Percentiles rank a stretch among this genome's conserved stretches.
Evolutionary conservation across 2,113 vertebrate species (phyloP).

Genomic region (Capreolus pygargus): DNA sequence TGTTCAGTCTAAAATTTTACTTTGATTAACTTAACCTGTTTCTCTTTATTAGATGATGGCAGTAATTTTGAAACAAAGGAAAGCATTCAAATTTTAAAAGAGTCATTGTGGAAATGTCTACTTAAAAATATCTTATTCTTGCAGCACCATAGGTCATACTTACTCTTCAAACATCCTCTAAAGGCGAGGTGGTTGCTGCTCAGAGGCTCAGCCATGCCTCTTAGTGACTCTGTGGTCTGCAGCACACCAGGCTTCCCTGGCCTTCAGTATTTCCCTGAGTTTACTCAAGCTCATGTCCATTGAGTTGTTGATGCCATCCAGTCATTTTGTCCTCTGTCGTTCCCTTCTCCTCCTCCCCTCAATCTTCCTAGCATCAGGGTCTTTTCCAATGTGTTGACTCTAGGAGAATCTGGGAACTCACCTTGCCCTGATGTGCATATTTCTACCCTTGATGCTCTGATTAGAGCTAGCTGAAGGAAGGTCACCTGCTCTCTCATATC

Average conservation of each 20-base stretch:
- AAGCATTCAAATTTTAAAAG: background rate
- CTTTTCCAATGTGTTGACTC: background rate
- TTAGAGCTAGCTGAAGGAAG: background rate
- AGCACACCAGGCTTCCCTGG: background rate
- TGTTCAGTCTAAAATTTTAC: background rate
- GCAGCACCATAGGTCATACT: background rate
- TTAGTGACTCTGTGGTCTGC: background rate
- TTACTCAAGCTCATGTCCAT: background rate
- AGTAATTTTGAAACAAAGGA: conserved; percentile 40
- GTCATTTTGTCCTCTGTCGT: background rate
- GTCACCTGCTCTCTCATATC: background rate
- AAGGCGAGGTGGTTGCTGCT: background rate
- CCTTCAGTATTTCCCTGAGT: background rate
- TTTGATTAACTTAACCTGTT: conserved; percentile 36
- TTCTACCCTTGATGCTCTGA: background rate
- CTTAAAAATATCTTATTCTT: background rate
- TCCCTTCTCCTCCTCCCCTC: background rate
- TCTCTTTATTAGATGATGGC: background rate
- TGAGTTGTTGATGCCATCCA: background rate
- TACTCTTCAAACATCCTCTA: background rate
- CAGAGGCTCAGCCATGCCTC: background rate
- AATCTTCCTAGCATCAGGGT: background rate
- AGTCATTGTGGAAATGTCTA: background rate
- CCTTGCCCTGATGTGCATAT: background rate
- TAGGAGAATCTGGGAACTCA: background rate